phyloP scores from a whole-genome alignment of 2,888 invertebrate species.

The Lepidochrysops patricia region DNA sequence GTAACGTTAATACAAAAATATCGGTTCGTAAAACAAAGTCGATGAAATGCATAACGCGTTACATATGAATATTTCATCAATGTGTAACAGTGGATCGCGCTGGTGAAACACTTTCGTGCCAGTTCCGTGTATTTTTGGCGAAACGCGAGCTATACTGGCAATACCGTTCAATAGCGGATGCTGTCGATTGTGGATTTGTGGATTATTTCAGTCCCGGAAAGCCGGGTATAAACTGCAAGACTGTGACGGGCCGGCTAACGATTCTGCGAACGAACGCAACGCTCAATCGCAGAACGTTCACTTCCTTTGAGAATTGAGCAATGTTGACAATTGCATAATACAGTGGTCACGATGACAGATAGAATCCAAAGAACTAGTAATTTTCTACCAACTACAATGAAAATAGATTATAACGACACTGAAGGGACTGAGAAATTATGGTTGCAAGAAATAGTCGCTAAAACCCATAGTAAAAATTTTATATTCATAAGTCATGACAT shows the following conservation, averaged over 20 bases:
- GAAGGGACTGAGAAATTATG: too few species aligned
- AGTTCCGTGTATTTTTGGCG: slow-evolving; percentile 7
- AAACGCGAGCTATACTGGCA: slow-evolving; percentile 37
- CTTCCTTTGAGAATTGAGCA: slow-evolving; percentile 20
- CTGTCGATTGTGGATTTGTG: slow-evolving; percentile 62
- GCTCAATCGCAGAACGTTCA: slow-evolving; percentile 13
- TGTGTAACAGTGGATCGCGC: neutral
- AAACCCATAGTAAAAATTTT: too few species aligned
- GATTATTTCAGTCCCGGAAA: slow-evolving; percentile 67
- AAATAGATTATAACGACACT: too few species aligned
- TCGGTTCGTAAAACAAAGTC: neutral
- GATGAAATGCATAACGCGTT: neutral
- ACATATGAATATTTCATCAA: neutral
- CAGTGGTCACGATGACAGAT: neutral
- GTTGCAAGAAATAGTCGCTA: too few species aligned
- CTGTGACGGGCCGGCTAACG: slow-evolving; percentile 2
- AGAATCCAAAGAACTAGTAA: neutral
- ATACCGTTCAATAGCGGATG: slow-evolving; percentile 56
- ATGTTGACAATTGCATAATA: slow-evolving; percentile 15
- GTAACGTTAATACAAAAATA: neutral
- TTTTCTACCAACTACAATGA: too few species aligned
- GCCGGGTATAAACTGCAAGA: slow-evolving; percentile 40
- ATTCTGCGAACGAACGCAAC: slow-evolving; percentile 34
- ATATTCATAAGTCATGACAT: too few species aligned
- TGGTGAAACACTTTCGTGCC: slow-evolving; percentile 4